These are phyloP conservation scores for Hippocampus guttulatus DNA, from an alignment of 2,113 vertebrate species.

Conservation along the genomic window DNA sequence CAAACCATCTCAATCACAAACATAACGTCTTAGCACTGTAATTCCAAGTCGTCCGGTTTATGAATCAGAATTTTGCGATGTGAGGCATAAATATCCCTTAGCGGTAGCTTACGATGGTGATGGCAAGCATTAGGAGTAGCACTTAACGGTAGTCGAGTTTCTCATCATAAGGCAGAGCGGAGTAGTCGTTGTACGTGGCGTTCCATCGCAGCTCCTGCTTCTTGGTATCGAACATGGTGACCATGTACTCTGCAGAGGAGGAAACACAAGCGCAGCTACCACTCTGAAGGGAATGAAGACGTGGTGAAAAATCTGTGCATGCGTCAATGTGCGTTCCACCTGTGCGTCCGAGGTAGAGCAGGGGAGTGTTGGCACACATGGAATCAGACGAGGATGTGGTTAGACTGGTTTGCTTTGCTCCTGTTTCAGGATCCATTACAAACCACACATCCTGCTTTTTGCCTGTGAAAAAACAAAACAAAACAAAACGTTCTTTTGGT, in stretches of 20 bases:
- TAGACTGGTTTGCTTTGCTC: constrained; percentile 88
- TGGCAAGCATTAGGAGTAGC: no score
- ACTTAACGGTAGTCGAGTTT: constrained; percentile 83
- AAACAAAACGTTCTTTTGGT: neutral
- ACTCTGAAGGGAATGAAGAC: neutral
- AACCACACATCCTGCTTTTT: constrained; percentile 96
- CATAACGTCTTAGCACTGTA: no score
- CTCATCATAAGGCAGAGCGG: constrained; percentile 75
- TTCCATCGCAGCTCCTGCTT: constrained; percentile 88
- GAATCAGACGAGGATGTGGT: constrained; percentile 82
- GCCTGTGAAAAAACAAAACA: constrained; percentile 64
- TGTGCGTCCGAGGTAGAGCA: constrained; percentile 91
- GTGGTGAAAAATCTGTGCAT: neutral
- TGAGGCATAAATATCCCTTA: no score
- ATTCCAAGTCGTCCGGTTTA: no score
- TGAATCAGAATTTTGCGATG: no score
- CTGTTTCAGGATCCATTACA: constrained; percentile 89
- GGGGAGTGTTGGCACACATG: constrained; percentile 80
- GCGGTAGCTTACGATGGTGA: no score
- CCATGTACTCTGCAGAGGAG: constrained; percentile 80
- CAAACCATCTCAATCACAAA: no score
- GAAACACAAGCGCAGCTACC: neutral
- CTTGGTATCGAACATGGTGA: constrained; percentile 95
- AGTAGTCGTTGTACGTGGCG: constrained; percentile 89
- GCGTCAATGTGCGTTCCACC: constrained; percentile 59